Base-by-base conservation (phyloP, 23 tunicate genomes). In the Corella eumyota region DNA sequence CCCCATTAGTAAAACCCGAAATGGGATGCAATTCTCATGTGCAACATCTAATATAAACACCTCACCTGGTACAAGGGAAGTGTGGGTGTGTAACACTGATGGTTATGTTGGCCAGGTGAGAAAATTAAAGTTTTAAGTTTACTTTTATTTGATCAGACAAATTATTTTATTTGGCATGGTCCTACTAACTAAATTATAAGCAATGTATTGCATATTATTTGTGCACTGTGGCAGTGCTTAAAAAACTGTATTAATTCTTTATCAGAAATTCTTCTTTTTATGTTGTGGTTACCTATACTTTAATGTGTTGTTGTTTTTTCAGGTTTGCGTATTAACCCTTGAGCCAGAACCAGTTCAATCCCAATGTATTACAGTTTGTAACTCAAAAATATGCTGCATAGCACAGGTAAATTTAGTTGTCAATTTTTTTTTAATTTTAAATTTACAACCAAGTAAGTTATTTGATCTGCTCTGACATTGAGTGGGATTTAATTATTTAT, bases 81-180 rank as follows among this genome's bases (percentile, higher is more conserved):
- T 88, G 31, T 88, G 96, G 96, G 96, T 88, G 47, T 88, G 96
- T 66, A 88, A 88, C 71, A 88, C 96, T 23, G 96, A 88, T 47
- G 96, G 87, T 25, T 78, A 73, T 47, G 96, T 88, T 51, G 96
- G 96, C n/a, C 88, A 88, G 88, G 96, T 88, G 44, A 2, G 72
- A 38, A 0, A 7, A 9, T n/a, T n/a, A n/a, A 19, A 9, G 25
- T 9, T 19, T 19, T 9, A 54, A 54, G 60, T 13, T 54, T 54
- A 13, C 11, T 11, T 44, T 44, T 44, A 17, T 11, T 11, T 17
- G 60, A 54, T 20, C 25, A 9, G 60, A 54, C 60, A 13, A 9
- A 54, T 17, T 54, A 19, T 54, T 54, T 13, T 11, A 13, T 17
- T 44, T 44, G 13, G n/a, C n/a, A n/a, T n/a, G n/a, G n/a, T n/a